Percentiles rank a stretch among this genome's conserved stretches.
These are phyloP conservation scores for Mus caroli DNA, from an alignment of 2,797 vertebrate species.

Conservation along the genomic window DNA sequence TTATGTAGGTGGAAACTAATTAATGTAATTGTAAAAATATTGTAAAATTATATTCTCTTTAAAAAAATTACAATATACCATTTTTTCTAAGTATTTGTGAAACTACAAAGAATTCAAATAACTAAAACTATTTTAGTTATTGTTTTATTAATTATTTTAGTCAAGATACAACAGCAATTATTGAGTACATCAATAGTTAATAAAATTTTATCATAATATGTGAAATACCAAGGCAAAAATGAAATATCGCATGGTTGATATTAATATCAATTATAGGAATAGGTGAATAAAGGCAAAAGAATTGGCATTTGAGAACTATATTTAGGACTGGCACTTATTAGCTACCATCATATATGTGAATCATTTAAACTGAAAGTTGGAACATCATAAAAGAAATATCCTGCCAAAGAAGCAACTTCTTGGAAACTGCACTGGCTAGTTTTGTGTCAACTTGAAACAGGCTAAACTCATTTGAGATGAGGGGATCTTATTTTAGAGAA, in stretches of 20 bases:
- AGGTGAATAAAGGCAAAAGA: not conserved
- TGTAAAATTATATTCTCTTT: slow-evolving; percentile 17
- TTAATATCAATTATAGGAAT: not conserved
- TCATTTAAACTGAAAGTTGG: slow-evolving; percentile 7
- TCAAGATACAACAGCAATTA: slow-evolving; percentile 6
- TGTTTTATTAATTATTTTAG: not conserved
- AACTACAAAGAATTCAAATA: slow-evolving; percentile 37
- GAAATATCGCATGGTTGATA: not conserved
- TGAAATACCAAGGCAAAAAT: slow-evolving; percentile 12
- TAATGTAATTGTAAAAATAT: slow-evolving; percentile 26
- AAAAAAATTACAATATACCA: not conserved
- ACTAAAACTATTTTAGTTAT: not conserved
- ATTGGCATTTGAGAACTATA: not conserved
- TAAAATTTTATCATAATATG: not conserved
- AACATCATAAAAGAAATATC: slow-evolving; percentile 3
- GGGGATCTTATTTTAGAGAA: not conserved
- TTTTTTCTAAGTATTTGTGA: slow-evolving; percentile 24
- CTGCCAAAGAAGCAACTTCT: not conserved
- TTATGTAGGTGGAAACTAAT: not conserved
- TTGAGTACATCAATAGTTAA: not conserved
- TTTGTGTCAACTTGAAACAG: not conserved
- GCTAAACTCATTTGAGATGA: not conserved
- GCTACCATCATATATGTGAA: not conserved
- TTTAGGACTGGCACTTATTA: not conserved
- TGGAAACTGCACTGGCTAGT: not conserved